Evolutionary conservation across 1,140 invertebrate genomes (phyloP).

Genomic region (Drosophila ercepeae): DNA sequence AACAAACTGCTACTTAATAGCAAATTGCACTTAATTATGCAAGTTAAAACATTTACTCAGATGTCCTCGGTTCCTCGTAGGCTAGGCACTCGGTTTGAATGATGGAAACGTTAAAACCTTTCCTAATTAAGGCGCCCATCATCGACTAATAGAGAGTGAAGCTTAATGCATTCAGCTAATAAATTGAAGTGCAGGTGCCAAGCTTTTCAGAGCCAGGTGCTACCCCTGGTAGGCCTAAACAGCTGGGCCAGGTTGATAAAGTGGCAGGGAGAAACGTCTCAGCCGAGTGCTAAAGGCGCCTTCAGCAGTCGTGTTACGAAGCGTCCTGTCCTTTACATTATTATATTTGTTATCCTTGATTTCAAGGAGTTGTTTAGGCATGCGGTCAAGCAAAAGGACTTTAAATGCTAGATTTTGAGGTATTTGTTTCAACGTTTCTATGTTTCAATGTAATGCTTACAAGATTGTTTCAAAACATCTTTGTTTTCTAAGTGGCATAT

Average conservation of each 20-base stretch:
- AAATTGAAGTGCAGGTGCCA: conserved; percentile 36
- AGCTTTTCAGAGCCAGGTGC: not conserved
- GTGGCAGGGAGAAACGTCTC: conserved; percentile 42
- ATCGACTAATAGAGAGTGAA: conserved; percentile 30
- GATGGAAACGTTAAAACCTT: conserved; percentile 65
- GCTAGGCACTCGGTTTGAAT: conserved; percentile 27
- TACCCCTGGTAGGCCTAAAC: too few species aligned
- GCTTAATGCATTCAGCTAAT: conserved; percentile 53
- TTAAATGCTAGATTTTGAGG: too few species aligned
- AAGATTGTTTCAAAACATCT: too few species aligned
- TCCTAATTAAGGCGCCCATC: conserved; percentile 62
- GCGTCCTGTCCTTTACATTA: conserved; percentile 35
- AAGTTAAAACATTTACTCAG: conserved; percentile 23
- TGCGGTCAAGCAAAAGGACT: not conserved
- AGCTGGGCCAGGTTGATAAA: conserved; percentile 73
- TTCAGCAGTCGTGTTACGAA: conserved; percentile 32
- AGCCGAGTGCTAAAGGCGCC: conserved; percentile 54
- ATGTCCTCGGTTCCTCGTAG: conserved; percentile 3
- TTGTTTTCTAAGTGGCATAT: too few species aligned
- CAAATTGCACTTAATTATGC: conserved; percentile 63
- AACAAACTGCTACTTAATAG: conserved; percentile 11
- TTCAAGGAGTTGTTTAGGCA: not conserved
- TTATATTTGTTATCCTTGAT: conserved; percentile 37
- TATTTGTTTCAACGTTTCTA: not conserved
- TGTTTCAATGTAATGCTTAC: too few species aligned